Base-by-base conservation (phyloP, 1,140 invertebrate species). In the Zaprionus kolodkinae region DNA sequence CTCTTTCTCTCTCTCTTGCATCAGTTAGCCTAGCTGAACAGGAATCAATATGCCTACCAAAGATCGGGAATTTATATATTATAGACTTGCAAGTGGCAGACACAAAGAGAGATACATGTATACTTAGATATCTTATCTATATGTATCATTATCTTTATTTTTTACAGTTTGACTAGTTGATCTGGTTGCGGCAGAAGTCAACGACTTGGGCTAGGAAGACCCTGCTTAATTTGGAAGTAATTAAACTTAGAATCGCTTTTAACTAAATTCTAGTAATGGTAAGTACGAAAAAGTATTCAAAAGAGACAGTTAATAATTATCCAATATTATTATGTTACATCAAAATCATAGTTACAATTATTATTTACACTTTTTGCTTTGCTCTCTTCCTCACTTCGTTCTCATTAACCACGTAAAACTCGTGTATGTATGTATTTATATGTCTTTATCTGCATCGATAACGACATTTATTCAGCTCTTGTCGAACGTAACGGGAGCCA, bases 1-100 rank as follows among this genome's bases (percentile, higher is more conserved):
- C 45, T 21, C 21, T 21, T 2, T 21, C 21, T 21, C 21, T 21
- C 21, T 21, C 21, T 21, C 21, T 21, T 21, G 48, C 66, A 72
- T 72, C 88, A 88, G 88, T 87, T 88, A 87, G 80, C 80, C 88
- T 80, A 77, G 71, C 79, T 78, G 74, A 88, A 88, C 84, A 84
- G 80, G 77, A 84, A 80, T 80, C 78, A 65, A 61, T 73, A 35
- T 76, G 33, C 66, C 76, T 87, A 82, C 72, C 48, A 73, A 64
- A 60, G 50, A 73, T 67, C 57, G 79, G 40, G 43, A 66, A 72
- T 76, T 56, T 72, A 73, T 78, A 62, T 66, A 63, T 56, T 72
- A 73, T 78, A 62, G 63, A 63, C 45, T 67, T 36, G 57, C 13
- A 35, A 30, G 21, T 54, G 83, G 54, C 35, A 72, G 50, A 45